These are phyloP conservation scores for Halcyon leucocephala DNA, from an alignment of 2,797 vertebrate species.

Conservation along the genomic window DNA sequence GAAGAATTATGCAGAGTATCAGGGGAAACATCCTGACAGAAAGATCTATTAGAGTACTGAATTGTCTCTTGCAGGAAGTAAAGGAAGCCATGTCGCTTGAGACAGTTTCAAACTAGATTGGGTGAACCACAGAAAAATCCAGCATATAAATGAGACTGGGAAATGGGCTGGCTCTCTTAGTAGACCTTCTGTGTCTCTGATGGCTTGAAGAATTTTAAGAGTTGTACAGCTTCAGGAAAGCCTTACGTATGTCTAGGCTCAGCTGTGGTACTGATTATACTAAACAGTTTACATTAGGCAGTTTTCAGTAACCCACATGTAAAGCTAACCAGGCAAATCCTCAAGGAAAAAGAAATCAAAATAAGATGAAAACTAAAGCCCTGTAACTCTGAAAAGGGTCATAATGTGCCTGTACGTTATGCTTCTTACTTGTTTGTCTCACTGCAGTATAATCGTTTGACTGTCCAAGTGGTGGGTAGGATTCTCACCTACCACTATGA, in stretches of 20 bases:
- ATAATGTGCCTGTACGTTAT: background rate
- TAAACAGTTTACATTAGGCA: background rate
- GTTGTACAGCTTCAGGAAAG: background rate
- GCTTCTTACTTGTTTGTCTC: background rate
- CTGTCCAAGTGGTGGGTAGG: background rate
- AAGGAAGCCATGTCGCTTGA: background rate
- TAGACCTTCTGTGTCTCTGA: background rate
- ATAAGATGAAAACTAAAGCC: background rate
- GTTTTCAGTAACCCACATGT: background rate
- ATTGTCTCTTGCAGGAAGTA: slow-evolving; percentile 2
- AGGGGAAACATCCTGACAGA: slow-evolving; percentile 16
- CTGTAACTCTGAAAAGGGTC: background rate
- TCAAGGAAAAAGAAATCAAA: background rate
- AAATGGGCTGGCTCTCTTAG: background rate
- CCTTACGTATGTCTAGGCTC: background rate
- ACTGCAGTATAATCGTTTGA: background rate
- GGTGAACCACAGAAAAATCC: background rate
- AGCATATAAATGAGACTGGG: background rate
- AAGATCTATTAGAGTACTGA: background rate
- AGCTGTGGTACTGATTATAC: background rate
- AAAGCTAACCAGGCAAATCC: background rate
- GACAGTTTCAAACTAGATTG: background rate
- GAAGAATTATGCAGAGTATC: background rate
- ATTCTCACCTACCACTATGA: background rate
- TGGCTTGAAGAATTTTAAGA: background rate